Evolutionary conservation across 2,888 invertebrate species (phyloP).

Genomic region (Campoplex capitator): DNA sequence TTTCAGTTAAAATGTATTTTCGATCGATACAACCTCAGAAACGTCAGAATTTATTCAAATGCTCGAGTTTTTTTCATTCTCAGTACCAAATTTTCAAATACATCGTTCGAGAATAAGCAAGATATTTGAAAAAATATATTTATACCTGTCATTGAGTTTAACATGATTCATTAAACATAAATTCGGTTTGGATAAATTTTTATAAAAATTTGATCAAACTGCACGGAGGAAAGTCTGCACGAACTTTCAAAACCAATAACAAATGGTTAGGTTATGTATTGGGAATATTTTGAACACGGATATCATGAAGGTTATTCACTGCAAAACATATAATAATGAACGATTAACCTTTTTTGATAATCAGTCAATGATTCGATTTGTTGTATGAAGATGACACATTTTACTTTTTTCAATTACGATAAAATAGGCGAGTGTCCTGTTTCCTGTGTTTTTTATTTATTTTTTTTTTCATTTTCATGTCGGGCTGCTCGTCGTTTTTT

Average conservation of each 20-base stretch:
- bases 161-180: too few species aligned
- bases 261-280: background rate
- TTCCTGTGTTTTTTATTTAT: background rate
- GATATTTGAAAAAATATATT: too few species aligned
- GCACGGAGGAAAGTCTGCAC: background rate
- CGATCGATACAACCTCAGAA: too few species aligned
- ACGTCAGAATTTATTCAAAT: too few species aligned
- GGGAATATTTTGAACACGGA: background rate
- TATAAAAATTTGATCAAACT: background rate
- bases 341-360: background rate
- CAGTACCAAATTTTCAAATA: too few species aligned
- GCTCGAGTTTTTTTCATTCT: too few species aligned
- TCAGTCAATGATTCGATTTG: background rate
- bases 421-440: background rate
- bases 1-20: too few species aligned
- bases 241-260: conserved; percentile 28
- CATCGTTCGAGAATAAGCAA: too few species aligned
- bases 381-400: background rate
- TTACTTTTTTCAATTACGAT: background rate
- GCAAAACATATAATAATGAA: background rate
- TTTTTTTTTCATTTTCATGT: too few species aligned
- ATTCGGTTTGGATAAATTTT: background rate
- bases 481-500: too few species aligned
- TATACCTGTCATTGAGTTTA: too few species aligned
- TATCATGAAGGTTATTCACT: background rate